Base-by-base conservation (phyloP, 2,888 invertebrate genomes). In the Oxyteleia sp. region DNA sequence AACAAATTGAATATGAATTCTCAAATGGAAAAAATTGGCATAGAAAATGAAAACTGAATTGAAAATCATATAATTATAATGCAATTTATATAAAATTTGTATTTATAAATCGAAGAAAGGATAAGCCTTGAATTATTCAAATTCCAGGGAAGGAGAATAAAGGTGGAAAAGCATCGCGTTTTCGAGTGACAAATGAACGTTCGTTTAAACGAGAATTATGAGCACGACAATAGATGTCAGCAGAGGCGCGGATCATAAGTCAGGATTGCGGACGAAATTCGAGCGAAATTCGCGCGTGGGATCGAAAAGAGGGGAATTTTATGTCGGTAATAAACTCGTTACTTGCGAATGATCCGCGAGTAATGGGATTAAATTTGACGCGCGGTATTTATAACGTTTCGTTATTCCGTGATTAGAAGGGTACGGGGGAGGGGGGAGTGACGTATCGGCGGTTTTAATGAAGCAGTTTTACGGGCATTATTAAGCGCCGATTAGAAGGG, bases 101-200 rank as follows among this genome's bases (percentile, higher is more conserved):
- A 26, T 68, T 76, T 74, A 74, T 68, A 61, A 81, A 74, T 81
- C 74, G 74, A 74, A 55, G n/a, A 29, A n/a, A 11, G 61, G 68
- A 69, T 81, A 69, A 81, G 75, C 75, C 45, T 74, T 61, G 69
- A 63, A 57, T 75, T 75, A 81, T 75, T 75, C 23, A 69, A 81
- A 81, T 81, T 81, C 69, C 69, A 38, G 1, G 20, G 23, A 11
- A 2, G 23, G 7, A 2, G 51, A 43, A 49, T 35, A 29, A 51
- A 59, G 49, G 26, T 68, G 47, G 38, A 80, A 63, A 66, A 26
- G 38, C 41, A n/a, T 66, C 59, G 32, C 8, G 7, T 61, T 18
- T n/a, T n/a, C 49, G 53, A 45, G 15, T 71, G 71, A 79, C 79
- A 79, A 79, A 79, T 71, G 79, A 55, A 57, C 32, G 41, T 71